phyloP scores from a whole-genome alignment of 2,797 vertebrate genomes.

The Rhinoraja longicauda region DNA sequence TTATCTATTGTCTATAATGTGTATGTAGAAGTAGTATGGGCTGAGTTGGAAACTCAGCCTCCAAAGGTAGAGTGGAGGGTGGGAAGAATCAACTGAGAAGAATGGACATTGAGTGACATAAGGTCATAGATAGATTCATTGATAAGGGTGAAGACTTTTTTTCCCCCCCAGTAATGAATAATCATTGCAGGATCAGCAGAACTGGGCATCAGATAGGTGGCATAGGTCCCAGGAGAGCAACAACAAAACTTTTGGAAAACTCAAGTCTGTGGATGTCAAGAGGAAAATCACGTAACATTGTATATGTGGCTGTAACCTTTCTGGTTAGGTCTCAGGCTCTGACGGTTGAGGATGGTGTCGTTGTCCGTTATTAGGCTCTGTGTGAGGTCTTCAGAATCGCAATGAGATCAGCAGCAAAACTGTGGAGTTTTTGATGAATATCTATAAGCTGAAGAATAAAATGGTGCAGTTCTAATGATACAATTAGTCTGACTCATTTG shows the following conservation, averaged over 20 bases:
- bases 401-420: neutral
- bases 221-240: neutral
- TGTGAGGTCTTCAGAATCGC: neutral
- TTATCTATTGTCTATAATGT: too few species aligned
- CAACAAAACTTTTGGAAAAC: neutral
- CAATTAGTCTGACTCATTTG: neutral
- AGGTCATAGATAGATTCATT: neutral
- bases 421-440: neutral
- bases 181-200: neutral
- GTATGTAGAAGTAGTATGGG: neutral
- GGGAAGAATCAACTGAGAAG: neutral
- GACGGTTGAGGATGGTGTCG: neutral
- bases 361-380: neutral
- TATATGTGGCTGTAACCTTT: neutral
- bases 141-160: neutral
- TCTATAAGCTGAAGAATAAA: too few species aligned
- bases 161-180: too few species aligned
- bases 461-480: neutral
- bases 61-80: neutral
- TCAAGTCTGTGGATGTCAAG: neutral
- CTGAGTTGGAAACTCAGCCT: neutral
- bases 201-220: too few species aligned
- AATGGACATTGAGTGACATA: neutral
- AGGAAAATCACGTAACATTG: neutral
- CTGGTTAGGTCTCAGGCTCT: too few species aligned